A percentile compares a stretch with the other conserved stretches of the same genome.
phyloP scores from a whole-genome alignment of 1,140 invertebrate genomes.

The Sycobia sp. region DNA sequence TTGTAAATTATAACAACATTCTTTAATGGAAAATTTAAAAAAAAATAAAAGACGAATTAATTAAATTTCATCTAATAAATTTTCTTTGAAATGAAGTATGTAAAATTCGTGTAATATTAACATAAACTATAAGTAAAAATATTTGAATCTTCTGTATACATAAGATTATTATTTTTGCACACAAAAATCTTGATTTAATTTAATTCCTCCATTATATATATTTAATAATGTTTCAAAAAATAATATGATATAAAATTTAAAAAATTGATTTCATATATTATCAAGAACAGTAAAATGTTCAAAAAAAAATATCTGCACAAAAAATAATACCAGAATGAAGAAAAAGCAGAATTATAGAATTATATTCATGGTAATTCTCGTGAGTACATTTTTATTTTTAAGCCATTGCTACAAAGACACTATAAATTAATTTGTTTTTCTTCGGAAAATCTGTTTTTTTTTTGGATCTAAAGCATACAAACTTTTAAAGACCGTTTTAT shows the following conservation, averaged over 20 bases:
- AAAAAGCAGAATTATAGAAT: conserved; percentile 30
- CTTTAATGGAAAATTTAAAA: background rate
- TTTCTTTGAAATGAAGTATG: conserved; percentile 9
- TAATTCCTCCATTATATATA: conserved; percentile 1
- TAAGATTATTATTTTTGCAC: background rate
- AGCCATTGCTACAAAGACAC: conserved; percentile 20
- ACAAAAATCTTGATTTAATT: conserved; percentile 13
- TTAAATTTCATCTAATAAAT: background rate
- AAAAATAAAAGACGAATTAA: background rate
- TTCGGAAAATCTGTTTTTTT: conserved; percentile 16
- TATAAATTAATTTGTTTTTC: conserved; percentile 16
- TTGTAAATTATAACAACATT: background rate
- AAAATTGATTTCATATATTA: conserved; percentile 34
- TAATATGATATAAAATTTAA: conserved; percentile 23
- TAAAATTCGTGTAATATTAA: conserved; percentile 2
- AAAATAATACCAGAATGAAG: conserved; percentile 22
- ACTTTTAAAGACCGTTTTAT: conserved; percentile 12
- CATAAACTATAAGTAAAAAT: conserved; percentile 5
- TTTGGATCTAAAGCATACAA: conserved; percentile 2
- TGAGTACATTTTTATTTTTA: conserved; percentile 17
- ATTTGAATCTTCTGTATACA: background rate
- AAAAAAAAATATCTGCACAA: conserved; percentile 12
- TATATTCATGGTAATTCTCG: conserved; percentile 19
- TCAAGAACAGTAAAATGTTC: conserved; percentile 26
- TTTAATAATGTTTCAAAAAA: background rate